Conservation (phyloP, 2,888 invertebrate species). For the Synanthedon andrenaeformis region DNA sequence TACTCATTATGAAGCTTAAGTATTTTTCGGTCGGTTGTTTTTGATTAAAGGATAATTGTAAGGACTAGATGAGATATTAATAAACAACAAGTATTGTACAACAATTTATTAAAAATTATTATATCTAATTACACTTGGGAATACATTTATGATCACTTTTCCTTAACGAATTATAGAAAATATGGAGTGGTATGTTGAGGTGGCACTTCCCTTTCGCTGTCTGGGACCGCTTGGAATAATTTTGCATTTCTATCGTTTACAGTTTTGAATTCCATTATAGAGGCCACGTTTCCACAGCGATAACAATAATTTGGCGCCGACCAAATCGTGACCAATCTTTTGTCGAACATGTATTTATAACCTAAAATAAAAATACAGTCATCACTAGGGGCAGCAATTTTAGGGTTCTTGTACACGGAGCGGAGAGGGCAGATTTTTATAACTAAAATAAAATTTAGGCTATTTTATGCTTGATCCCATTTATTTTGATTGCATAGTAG, state of each 20-base stretch:
- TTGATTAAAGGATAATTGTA: too few relatives aligned
- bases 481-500: too few relatives aligned
- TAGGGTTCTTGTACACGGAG: too few relatives aligned
- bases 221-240: slow-evolving; percentile 96
- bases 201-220: slow-evolving; percentile 93
- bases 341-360: slow-evolving; percentile 98
- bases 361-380: slow-evolving; percentile 67
- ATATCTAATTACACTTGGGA: neutral
- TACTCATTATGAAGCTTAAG: too few relatives aligned
- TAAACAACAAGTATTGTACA: slow-evolving; percentile 12
- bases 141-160: slow-evolving; percentile 2
- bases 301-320: slow-evolving; percentile 99
- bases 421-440: too few relatives aligned
- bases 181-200: slow-evolving; percentile 94
- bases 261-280: slow-evolving; percentile 90
- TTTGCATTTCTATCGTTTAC: slow-evolving; percentile 83
- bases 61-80: too few relatives aligned
- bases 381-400: neutral
- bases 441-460: too few relatives aligned
- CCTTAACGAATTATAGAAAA: slow-evolving; percentile 78
- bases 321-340: slow-evolving; percentile 98
- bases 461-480: too few relatives aligned
- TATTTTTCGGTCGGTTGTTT: too few relatives aligned
- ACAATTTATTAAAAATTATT: slow-evolving; percentile 42
- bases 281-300: slow-evolving; percentile 98